Percentiles rank a stretch among this genome's conserved stretches.
Evolutionary conservation across 2,797 vertebrate species (phyloP).

Genomic region (Phrynocephalus forsythii): DNA sequence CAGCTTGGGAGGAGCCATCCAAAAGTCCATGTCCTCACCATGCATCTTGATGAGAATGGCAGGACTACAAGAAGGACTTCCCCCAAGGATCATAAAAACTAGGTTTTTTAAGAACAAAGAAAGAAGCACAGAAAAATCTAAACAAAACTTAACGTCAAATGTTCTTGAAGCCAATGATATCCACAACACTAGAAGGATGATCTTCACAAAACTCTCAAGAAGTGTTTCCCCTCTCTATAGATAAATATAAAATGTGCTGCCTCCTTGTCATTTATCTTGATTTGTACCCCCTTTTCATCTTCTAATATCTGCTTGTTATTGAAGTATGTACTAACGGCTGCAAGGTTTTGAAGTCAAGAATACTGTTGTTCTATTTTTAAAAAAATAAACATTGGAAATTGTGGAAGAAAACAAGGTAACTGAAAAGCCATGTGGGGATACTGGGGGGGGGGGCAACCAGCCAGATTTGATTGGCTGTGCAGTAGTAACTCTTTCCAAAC

Average conservation of each 20-base stretch:
- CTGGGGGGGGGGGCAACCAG: not conserved
- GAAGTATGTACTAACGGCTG: not conserved
- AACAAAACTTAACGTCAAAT: no score
- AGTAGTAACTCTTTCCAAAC: not conserved
- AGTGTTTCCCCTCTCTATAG: no score
- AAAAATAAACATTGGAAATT: conserved; percentile 18
- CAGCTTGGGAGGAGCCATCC: no score
- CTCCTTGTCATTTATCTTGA: not conserved
- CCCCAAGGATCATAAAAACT: no score
- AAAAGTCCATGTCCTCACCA: no score
- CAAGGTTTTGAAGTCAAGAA: not conserved
- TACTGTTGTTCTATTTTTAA: conserved; percentile 27
- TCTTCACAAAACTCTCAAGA: not conserved
- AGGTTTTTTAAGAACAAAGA: no score
- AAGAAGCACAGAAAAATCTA: no score
- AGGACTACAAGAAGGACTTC: no score
- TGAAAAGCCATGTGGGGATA: conserved; percentile 18
- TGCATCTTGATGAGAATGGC: no score
- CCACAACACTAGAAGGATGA: no score
- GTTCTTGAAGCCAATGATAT: no score
- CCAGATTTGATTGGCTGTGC: not conserved
- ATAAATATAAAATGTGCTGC: not conserved
- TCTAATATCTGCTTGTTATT: not conserved
- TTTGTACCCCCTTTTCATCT: not conserved
- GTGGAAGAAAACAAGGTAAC: not conserved